A percentile compares a stretch with the other conserved stretches of the same genome.
Evolutionary conservation across 2,888 invertebrate species (phyloP).

Genomic region (Parnassius apollo): DNA sequence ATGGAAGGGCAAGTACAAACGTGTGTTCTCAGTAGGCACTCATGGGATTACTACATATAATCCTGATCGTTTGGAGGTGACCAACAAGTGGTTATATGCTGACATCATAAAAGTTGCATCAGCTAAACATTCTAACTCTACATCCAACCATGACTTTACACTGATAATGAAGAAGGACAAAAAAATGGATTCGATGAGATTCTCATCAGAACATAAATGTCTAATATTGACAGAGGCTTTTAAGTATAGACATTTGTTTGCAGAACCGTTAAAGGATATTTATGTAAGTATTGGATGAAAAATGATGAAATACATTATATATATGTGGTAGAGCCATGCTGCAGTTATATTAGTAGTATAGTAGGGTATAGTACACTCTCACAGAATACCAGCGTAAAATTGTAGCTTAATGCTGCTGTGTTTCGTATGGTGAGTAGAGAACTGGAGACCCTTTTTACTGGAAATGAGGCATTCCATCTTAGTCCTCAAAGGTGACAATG

Average conservation of each 20-base stretch:
- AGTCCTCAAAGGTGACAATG: too few species aligned
- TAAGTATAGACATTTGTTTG: conserved; percentile 88
- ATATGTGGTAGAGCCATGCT: too few species aligned
- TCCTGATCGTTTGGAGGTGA: conserved; percentile 83
- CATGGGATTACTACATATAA: conserved; percentile 98
- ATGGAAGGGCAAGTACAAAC: conserved; percentile 99
- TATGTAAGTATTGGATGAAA: conserved; percentile 80
- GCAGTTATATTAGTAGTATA: too few species aligned
- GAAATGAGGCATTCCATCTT: too few species aligned
- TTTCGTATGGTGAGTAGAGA: too few species aligned
- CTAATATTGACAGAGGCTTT: conserved; percentile 96
- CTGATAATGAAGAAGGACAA: conserved; percentile 93
- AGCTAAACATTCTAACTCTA: conserved; percentile 78
- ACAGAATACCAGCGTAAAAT: too few species aligned
- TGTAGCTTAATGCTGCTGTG: too few species aligned
- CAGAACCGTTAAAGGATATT: conserved; percentile 89
- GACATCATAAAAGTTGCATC: conserved; percentile 89
- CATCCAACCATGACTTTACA: conserved; percentile 85
- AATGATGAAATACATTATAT: too few species aligned
- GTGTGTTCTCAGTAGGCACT: conserved; percentile 97
- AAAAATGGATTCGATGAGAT: conserved; percentile 96
- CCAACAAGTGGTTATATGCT: conserved; percentile 95
- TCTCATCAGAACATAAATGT: conserved; percentile 97
- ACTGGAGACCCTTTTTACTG: too few species aligned
- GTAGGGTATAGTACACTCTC: too few species aligned